Percentiles rank a stretch among this genome's conserved stretches.
Conservation (phyloP, 2,888 invertebrate species). For the Trichacis sp. region DNA sequence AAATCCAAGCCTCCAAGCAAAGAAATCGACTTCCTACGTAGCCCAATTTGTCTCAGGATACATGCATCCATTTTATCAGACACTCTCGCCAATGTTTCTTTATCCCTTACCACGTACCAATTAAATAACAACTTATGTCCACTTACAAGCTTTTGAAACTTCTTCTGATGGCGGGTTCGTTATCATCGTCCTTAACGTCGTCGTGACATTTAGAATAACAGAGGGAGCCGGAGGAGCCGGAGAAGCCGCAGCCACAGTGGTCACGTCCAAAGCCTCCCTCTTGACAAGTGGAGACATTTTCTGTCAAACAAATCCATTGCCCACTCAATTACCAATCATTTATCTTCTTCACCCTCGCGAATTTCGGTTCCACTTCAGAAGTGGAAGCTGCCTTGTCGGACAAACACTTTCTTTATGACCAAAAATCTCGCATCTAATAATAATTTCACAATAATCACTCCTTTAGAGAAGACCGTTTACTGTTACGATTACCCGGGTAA, state of each 20-base stretch:
- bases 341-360: neutral
- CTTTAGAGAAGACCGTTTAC: no score
- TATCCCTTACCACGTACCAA: neutral
- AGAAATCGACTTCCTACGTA: no score
- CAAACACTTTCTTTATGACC: no score
- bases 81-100: no score
- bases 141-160: slow-evolving; percentile 48
- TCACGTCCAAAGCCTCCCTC: slow-evolving; percentile 44
- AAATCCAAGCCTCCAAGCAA: no score
- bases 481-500: no score
- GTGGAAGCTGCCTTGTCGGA: no score
- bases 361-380: no score
- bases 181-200: slow-evolving; percentile 45
- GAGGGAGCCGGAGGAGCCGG: slow-evolving; percentile 25
- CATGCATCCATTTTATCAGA: no score
- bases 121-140: neutral
- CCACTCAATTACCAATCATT: neutral
- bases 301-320: slow-evolving; percentile 16
- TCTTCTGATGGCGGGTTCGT: slow-evolving; percentile 44
- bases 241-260: slow-evolving; percentile 30
- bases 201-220: slow-evolving; percentile 23
- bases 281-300: slow-evolving; percentile 57
- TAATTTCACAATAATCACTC: no score
- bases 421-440: no score
- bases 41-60: no score